phyloP scores from a whole-genome alignment of 64 coral and sea anemone genomes.

The Montipora efflorescens region DNA sequence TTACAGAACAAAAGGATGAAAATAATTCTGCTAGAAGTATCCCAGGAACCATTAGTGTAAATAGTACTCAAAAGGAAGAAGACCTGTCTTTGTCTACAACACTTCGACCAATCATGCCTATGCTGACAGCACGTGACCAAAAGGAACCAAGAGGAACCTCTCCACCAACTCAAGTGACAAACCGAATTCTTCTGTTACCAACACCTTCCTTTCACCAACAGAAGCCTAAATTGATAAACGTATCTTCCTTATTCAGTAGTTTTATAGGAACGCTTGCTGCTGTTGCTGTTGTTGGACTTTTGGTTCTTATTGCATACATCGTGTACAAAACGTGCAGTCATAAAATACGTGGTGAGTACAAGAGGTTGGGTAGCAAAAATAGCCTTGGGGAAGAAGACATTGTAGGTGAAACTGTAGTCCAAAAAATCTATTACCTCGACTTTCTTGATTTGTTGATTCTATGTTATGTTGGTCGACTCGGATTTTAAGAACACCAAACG shows the following conservation, averaged over 20 bases:
- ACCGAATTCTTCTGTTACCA: background rate
- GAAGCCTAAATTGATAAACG: background rate
- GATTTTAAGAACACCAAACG: too few relatives aligned
- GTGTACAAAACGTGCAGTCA: background rate
- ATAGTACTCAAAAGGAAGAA: background rate
- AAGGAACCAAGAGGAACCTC: too few relatives aligned
- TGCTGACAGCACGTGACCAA: background rate
- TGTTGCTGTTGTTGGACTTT: background rate
- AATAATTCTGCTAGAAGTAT: background rate
- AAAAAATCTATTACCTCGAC: too few relatives aligned
- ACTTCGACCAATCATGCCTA: background rate
- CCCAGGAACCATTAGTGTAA: background rate
- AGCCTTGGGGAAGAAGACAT: background rate
- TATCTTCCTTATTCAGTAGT: background rate
- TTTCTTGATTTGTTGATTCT: too few relatives aligned
- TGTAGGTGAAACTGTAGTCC: background rate
- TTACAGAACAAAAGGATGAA: background rate
- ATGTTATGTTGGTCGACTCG: too few relatives aligned
- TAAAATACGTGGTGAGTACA: background rate
- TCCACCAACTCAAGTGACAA: background rate
- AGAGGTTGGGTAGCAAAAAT: background rate
- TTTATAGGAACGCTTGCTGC: constrained; percentile 5
- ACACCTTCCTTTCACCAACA: background rate
- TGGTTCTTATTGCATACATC: background rate
- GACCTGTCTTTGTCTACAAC: background rate